These are phyloP conservation scores for Stenichneumon culpator DNA, from an alignment of 2,888 invertebrate species.

Conservation along the genomic window DNA sequence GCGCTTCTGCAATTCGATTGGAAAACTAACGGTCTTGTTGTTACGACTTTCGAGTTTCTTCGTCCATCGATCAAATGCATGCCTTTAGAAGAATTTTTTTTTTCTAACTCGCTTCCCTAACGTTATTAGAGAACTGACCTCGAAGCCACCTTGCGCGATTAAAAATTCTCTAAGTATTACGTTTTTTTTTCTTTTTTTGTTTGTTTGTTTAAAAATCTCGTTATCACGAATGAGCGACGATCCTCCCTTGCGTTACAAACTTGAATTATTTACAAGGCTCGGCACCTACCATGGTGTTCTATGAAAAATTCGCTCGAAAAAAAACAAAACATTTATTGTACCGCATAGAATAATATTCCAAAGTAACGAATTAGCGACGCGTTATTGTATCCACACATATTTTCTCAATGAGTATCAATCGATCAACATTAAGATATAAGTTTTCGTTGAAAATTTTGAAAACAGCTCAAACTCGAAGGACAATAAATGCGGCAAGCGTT, in stretches of 20 bases:
- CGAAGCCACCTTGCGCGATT: conserved; percentile 44
- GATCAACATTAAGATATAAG: conserved; percentile 11
- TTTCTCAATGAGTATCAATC: not conserved
- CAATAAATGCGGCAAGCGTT: conserved; percentile 30
- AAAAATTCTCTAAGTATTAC: conserved; percentile 65
- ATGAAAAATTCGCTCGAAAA: conserved; percentile 62
- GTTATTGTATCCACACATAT: not conserved
- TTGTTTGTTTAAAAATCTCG: conserved; percentile 54
- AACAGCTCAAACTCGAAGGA: conserved; percentile 8
- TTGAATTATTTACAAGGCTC: conserved; percentile 77
- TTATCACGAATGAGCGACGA: conserved; percentile 58
- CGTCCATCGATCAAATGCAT: conserved; percentile 62
- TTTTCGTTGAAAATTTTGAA: conserved; percentile 15
- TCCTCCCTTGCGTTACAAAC: conserved; percentile 66
- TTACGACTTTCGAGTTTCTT: conserved; percentile 64
- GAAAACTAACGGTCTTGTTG: conserved; percentile 47
- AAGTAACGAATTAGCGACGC: not conserved
- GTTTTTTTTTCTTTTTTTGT: conserved; percentile 30
- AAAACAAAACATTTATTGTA: not conserved
- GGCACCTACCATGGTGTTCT: conserved; percentile 75
- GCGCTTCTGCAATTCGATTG: conserved; percentile 2
- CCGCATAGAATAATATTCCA: not conserved
- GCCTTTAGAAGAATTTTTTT: conserved; percentile 21
- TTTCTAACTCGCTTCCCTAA: conserved; percentile 23
- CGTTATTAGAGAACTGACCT: conserved; percentile 13